phyloP scores from a whole-genome alignment of 2,888 invertebrate genomes.

The Watsonalla binaria region DNA sequence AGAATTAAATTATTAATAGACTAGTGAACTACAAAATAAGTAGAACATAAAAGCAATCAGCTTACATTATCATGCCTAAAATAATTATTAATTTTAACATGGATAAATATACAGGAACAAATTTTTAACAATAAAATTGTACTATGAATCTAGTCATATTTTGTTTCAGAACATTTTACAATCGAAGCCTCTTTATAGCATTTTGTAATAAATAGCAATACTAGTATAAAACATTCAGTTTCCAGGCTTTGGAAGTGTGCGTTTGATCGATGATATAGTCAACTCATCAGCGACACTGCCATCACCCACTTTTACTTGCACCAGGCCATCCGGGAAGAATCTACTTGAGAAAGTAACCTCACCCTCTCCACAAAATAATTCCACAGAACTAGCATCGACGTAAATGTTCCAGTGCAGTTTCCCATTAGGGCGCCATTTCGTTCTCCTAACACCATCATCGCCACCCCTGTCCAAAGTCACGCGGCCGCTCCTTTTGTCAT shows the following conservation, averaged over 20 bases:
- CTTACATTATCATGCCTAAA: too few species aligned
- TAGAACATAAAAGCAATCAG: too few species aligned
- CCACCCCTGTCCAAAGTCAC: conserved; percentile 56
- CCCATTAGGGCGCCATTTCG: conserved; percentile 40
- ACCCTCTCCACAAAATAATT: conserved; percentile 49
- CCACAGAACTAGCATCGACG: conserved; percentile 56
- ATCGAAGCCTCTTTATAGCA: too few species aligned
- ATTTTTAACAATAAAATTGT: too few species aligned
- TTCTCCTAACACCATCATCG: conserved; percentile 45
- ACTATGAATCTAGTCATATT: too few species aligned
- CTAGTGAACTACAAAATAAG: too few species aligned
- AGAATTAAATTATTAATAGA: too few species aligned
- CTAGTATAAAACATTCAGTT: background rate
- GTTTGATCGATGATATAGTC: conserved; percentile 27
- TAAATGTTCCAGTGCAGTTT: conserved; percentile 34
- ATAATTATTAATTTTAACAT: too few species aligned
- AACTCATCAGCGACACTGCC: conserved; percentile 16
- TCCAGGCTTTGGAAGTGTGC: conserved; percentile 16
- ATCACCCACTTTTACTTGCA: conserved; percentile 28
- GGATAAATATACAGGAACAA: too few species aligned
- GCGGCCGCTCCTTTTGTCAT: conserved; percentile 26
- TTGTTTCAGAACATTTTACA: too few species aligned
- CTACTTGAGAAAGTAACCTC: conserved; percentile 54
- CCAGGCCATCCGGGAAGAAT: conserved; percentile 37
- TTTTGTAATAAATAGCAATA: too few species aligned